These are phyloP conservation scores for Aurelia aurita DNA, from an alignment of 30 jellyfish, hydroid and myxozoan genomes.

Conservation along the genomic window DNA sequence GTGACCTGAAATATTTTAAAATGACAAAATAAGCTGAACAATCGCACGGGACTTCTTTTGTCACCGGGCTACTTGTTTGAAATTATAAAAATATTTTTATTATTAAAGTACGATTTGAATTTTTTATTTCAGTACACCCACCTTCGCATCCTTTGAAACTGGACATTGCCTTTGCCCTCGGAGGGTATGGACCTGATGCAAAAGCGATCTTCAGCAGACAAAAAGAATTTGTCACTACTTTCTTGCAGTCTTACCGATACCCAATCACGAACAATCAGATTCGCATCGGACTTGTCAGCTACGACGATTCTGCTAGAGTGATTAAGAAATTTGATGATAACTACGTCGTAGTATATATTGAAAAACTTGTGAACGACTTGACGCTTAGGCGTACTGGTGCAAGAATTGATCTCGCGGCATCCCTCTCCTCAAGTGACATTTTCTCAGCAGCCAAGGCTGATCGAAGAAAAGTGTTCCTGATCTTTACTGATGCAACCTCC, in stretches of 20 bases:
- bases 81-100: no score
- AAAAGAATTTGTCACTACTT: slow-evolving; percentile 68
- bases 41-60: no score
- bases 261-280: slow-evolving; percentile 58
- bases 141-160: slow-evolving; percentile 50
- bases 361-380: slow-evolving; percentile 32
- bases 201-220: slow-evolving; percentile 72
- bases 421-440: slow-evolving; percentile 44
- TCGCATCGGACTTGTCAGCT: slow-evolving; percentile 63
- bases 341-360: slow-evolving; percentile 23
- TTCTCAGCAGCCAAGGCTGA: slow-evolving; percentile 46
- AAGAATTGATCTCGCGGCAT: slow-evolving; percentile 50
- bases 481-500: slow-evolving; percentile 80
- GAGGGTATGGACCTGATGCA: slow-evolving; percentile 88
- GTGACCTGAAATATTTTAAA: no score
- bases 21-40: no score
- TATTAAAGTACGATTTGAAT: background rate
- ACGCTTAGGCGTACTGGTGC: slow-evolving; percentile 53
- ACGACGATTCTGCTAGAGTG: slow-evolving; percentile 45
- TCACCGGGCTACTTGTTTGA: no score
- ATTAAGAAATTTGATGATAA: slow-evolving; percentile 49
- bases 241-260: slow-evolving; percentile 77
- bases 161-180: slow-evolving; percentile 88
- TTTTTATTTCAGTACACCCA: slow-evolving; percentile 57
- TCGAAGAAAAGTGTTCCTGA: slow-evolving; percentile 53